Percentiles rank a stretch among this genome's conserved stretches.
Conservation (phyloP, 2,888 invertebrate species). For the Drosophila neutralis region DNA sequence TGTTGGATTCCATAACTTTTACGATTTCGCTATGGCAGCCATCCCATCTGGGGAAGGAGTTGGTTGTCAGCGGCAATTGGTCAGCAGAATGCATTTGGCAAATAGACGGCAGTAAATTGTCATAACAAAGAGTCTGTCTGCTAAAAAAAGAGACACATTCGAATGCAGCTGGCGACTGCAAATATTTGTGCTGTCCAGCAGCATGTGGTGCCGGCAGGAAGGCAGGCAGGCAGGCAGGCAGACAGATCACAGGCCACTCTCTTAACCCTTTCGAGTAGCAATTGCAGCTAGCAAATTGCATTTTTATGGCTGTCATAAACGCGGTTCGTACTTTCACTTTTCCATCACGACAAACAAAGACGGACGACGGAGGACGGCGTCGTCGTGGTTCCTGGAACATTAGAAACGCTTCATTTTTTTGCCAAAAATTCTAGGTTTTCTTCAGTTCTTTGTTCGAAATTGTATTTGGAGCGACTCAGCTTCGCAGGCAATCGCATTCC, state of each 20-base stretch:
- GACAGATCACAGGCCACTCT: slow-evolving; percentile 23
- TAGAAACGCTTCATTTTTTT: slow-evolving; percentile 70
- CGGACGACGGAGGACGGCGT: slow-evolving; percentile 2
- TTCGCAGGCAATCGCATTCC: slow-evolving; percentile 9
- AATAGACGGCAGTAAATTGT: slow-evolving; percentile 51
- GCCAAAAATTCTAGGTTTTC: slow-evolving; percentile 33
- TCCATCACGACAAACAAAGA: slow-evolving; percentile 17
- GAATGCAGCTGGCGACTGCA: slow-evolving; percentile 57
- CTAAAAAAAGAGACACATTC: slow-evolving; percentile 4
- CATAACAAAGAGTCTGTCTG: slow-evolving; percentile 46
- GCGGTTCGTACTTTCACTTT: slow-evolving; percentile 72
- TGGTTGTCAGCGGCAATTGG: slow-evolving; percentile 30
- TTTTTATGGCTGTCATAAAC: slow-evolving; percentile 78
- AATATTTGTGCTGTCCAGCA: slow-evolving; percentile 68
- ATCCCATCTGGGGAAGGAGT: not conserved
- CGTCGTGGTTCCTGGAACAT: slow-evolving; percentile 56
- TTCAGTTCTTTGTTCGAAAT: slow-evolving; percentile 42
- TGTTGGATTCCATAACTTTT: slow-evolving; percentile 51
- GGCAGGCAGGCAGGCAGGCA: slow-evolving; percentile 17
- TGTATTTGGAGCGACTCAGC: slow-evolving; percentile 68
- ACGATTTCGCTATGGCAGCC: slow-evolving; percentile 34
- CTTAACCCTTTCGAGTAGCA: slow-evolving; percentile 62
- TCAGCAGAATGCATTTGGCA: slow-evolving; percentile 34
- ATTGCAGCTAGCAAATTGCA: slow-evolving; percentile 65
- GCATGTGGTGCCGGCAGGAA: slow-evolving; percentile 65